Evolutionary conservation across 2,113 vertebrate species (phyloP).

Genomic region (Malurus alboscapulatus): DNA sequence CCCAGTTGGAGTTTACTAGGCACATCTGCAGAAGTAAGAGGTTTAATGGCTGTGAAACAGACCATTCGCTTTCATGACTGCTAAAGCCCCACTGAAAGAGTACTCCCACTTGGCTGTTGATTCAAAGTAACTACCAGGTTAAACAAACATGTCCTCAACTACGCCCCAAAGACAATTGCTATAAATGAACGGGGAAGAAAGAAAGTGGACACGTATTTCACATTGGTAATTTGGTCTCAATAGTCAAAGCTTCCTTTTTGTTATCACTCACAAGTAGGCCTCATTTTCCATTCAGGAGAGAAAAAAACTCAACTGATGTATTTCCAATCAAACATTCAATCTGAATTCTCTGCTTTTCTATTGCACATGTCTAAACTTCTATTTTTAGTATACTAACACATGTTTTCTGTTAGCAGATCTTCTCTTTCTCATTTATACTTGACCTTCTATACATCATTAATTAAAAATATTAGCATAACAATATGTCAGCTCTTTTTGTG

Average conservation of each 20-base stretch:
- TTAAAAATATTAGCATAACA: constrained; percentile 48
- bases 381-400: constrained; percentile 7
- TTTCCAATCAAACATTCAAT: neutral
- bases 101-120: neutral
- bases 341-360: neutral
- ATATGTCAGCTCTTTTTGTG: constrained; percentile 21
- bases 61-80: neutral
- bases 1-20: neutral
- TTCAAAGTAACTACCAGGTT: neutral
- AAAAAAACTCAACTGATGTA: neutral
- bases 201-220: neutral
- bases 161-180: fast-evolving
- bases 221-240: neutral
- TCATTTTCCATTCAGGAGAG: neutral
- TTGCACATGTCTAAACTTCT: neutral
- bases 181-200: neutral
- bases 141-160: neutral
- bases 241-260: neutral
- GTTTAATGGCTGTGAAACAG: neutral
- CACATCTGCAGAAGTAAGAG: neutral
- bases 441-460: constrained; percentile 30
- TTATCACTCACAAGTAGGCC: neutral
- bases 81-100: neutral
- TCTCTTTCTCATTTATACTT: constrained; percentile 26
- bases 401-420: constrained; percentile 16